Base-by-base conservation (phyloP, 1,140 invertebrate species). In the Atta colombica region DNA sequence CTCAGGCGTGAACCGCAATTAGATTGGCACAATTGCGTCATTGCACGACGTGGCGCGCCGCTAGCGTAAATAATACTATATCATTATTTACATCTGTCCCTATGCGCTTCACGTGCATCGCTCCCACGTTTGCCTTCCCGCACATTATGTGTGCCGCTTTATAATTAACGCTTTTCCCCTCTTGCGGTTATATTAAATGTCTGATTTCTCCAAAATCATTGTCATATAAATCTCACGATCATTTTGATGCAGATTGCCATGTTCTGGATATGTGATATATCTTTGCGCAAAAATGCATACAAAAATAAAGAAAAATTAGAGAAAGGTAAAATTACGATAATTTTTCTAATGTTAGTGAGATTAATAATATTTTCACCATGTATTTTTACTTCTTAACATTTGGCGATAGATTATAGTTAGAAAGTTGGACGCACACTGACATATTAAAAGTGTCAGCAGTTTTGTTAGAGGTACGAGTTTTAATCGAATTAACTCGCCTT, bases 401-500 rank as follows among this genome's bases (percentile, higher is more conserved):
- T 21, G 6, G 7, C 53, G 49, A 85, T 45, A 60, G 16, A 78
- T 85, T 85, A 53, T 85, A 68, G 61, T 84, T 75, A 61, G 28
- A n/a, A 51, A 61, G 69, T 49, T 39, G 55, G 55, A 6, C 51
- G 12, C 16, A 18, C 55, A 25, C 39, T 21, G n/a, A 39, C 88
- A 61, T 82, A 87, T 90, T 90, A 89, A 90, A 90, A 89, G 74
- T 78, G 88, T 71, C 35, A 18, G 58, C 51, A 55, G 53, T 80
- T 87, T 87, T 77, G 77, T 86, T 65, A 82, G 45, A 60, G 49
- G 58, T 53, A 28, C 25, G 69, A 80, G 75, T 89, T 84, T 77
- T 74, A 49, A 66, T 78, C 58, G 77, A 86, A 90, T 90, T 87
- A 90, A 71, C 51, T 8, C 77, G 39, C 63, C 88, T 58, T 89